Conservation (phyloP, 53 echinoderm and acorn worm genomes). For the Stichopus horrens region DNA sequence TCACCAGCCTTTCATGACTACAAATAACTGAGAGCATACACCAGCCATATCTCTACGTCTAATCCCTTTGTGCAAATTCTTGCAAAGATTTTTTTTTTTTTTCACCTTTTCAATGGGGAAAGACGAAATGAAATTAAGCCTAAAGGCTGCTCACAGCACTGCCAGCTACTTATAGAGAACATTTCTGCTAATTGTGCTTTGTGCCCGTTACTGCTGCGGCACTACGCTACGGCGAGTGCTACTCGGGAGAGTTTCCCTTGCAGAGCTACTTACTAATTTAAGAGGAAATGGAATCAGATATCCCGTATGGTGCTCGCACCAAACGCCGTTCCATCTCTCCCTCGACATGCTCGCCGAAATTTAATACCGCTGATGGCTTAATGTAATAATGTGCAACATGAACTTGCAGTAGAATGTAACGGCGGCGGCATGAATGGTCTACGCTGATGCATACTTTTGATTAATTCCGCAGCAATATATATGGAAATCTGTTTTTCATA, state of each 20-base stretch:
- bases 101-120: not conserved
- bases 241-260: not conserved
- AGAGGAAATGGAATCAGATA: not conserved
- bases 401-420: not conserved
- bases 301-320: not conserved
- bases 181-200: not conserved
- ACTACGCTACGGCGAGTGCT: too few species aligned
- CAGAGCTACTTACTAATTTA: not conserved
- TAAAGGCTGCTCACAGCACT: not conserved
- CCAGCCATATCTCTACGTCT: not conserved
- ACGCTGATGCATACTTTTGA: not conserved
- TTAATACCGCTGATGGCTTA: not conserved
- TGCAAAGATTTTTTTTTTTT: not conserved
- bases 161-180: not conserved
- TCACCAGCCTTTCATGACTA: not conserved
- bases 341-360: not conserved
- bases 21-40: not conserved
- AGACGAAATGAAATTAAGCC: not conserved
- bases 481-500: constrained; percentile 24
- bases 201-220: not conserved
- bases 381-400: constrained; percentile 27
- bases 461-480: constrained; percentile 15
- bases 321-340: not conserved
- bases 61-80: not conserved
- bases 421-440: not conserved